Conservation (phyloP, 2,888 invertebrate species). For the Trisateles emortualis region DNA sequence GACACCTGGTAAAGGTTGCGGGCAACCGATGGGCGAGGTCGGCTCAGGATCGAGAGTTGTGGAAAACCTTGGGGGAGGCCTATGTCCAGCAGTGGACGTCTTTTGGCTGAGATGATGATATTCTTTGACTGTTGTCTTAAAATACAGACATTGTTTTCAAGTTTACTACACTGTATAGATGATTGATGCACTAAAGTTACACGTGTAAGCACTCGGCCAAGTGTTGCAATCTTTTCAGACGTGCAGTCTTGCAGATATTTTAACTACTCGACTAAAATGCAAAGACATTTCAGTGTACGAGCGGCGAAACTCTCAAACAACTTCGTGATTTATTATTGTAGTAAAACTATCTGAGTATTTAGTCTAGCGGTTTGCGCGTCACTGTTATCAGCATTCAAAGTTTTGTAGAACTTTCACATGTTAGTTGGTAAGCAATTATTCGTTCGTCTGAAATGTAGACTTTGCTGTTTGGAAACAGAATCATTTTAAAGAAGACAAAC, state of each 20-base stretch:
- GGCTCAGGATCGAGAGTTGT: too few species aligned
- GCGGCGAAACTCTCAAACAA: conserved; percentile 58
- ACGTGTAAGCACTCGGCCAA: conserved; percentile 27
- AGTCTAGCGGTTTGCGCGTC: conserved; percentile 68
- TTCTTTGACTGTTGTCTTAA: background rate
- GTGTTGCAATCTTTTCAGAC: conserved; percentile 35
- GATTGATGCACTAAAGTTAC: conserved; percentile 16
- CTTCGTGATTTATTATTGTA: conserved; percentile 75
- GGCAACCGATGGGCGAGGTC: too few species aligned
- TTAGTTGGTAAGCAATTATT: conserved; percentile 58
- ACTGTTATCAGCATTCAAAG: conserved; percentile 66
- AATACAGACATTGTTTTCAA: conserved; percentile 5
- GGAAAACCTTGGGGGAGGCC: too few species aligned
- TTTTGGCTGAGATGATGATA: too few species aligned
- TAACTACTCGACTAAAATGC: conserved; percentile 35
- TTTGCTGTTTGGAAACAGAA: conserved; percentile 31
- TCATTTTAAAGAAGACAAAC: background rate
- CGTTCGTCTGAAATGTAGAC: conserved; percentile 45
- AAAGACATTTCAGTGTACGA: conserved; percentile 43
- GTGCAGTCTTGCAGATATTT: conserved; percentile 34
- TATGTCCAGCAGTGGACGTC: too few species aligned
- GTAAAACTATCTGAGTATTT: conserved; percentile 74
- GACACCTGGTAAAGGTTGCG: too few species aligned
- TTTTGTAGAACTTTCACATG: conserved; percentile 51
- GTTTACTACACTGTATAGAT: conserved; percentile 2